Conservation (phyloP, 2,113 vertebrate species). For the Canis aureus region DNA sequence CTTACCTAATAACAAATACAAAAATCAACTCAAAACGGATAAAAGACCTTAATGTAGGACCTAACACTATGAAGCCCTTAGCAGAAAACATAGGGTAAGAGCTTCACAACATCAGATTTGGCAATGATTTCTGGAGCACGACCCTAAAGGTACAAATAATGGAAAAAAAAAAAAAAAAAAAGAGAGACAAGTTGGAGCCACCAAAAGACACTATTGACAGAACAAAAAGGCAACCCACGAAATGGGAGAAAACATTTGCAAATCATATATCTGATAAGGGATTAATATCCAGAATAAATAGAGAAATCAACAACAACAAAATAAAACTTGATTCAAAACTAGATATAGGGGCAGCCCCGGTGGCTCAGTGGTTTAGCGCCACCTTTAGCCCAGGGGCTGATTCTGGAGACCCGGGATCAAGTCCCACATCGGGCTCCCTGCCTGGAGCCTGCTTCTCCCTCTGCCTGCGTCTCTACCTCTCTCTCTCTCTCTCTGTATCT, state of each 20-base stretch:
- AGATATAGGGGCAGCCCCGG: too few relatives aligned
- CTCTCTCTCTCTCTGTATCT: too few relatives aligned
- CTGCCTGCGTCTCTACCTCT: too few relatives aligned
- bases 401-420: too few relatives aligned
- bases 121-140: not conserved
- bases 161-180: not conserved
- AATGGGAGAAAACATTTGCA: not conserved
- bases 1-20: not conserved
- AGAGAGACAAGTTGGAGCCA: not conserved
- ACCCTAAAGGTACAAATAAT: not conserved
- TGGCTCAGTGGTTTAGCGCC: too few relatives aligned
- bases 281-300: not conserved
- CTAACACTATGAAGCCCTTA: not conserved
- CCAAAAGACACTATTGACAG: not conserved
- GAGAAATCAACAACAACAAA: not conserved
- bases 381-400: too few relatives aligned
- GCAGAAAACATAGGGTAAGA: not conserved
- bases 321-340: not conserved
- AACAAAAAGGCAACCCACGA: not conserved
- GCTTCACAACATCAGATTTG: not conserved
- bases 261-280: not conserved
- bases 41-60: not conserved
- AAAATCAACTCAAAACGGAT: not conserved
- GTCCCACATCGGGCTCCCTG: too few relatives aligned
- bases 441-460: too few relatives aligned